Base-by-base conservation (phyloP, 1,140 invertebrate species). In the Diachasma alloeum region DNA sequence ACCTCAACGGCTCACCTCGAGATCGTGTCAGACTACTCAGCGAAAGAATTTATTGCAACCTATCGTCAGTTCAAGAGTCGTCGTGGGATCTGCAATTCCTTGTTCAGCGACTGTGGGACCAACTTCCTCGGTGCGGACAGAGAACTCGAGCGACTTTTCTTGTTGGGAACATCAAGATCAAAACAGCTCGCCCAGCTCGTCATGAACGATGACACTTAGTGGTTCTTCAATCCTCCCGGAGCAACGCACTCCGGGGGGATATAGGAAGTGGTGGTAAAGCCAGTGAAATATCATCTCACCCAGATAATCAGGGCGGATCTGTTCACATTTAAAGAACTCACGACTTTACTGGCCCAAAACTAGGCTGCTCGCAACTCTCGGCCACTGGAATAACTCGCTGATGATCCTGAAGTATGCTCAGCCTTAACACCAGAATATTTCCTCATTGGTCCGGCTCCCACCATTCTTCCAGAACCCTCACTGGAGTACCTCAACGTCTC, bases 301-400 rank as follows among this genome's bases (percentile, higher is more conserved):
- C 72, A 81, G 9, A 73, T 80, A 0, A 36, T 86, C 48, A 76
- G 79, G 2, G 75, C 81, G 13, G 31, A 36, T 36, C 63, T 44
- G 5, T 69, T 85, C 9, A 86, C 83, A 10, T 84, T 74, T 66
- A 80, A 85, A 67, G 78, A 86, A 75, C 72, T 83, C 26, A 75
- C 72, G 9, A 84, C 81, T 10, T n/a, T 81, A 9, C 53, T 83
- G 0, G 56, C 53, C 46, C 80, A 84, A 78, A 81, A 84, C 19
- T 84, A 85, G 79, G 78, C 79, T 6, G 76, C 81, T n/a, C n/a
- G n/a, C n/a, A n/a, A 10, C 67, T 83, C 81, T 10, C 69, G 84
- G 46, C 82, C 83, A 36, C 72, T 84, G 0, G 66, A 53, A 37
- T 53, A 69, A 9, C 53, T 83, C 19, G 74, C 75, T 6, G 70